phyloP scores from a whole-genome alignment of 2,113 vertebrate genomes.

The Oreochromis niloticus region DNA sequence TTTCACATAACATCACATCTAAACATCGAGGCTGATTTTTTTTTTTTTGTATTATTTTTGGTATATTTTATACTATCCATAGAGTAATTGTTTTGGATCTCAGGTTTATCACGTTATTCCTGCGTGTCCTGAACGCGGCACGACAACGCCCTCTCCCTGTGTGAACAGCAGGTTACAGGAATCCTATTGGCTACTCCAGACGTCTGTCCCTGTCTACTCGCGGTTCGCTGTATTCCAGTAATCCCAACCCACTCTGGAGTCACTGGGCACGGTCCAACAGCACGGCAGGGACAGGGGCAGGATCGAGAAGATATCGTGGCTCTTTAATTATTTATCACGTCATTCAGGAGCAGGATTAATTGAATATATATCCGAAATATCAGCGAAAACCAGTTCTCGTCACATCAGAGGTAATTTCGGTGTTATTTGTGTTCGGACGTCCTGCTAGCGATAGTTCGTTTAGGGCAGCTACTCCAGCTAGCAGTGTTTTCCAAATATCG shows the following conservation, averaged over 20 bases:
- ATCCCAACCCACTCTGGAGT: slow-evolving; percentile 15
- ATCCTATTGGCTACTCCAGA: slow-evolving; percentile 14
- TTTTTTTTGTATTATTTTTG: fast-evolving
- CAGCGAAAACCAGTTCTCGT: background rate
- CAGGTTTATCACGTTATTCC: background rate
- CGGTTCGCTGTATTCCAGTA: slow-evolving; percentile 35
- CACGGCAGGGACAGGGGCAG: background rate
- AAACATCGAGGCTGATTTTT: background rate
- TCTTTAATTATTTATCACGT: background rate
- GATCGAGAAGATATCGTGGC: too few relatives aligned
- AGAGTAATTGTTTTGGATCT: background rate
- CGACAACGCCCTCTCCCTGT: slow-evolving; percentile 3
- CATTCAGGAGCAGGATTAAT: background rate
- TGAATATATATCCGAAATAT: background rate
- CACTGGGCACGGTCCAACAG: background rate
- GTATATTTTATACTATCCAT: background rate
- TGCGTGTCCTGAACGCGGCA: background rate
- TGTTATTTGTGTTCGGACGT: background rate
- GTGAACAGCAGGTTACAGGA: background rate
- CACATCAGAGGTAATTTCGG: slow-evolving; percentile 28
- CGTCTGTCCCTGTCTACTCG: slow-evolving; percentile 26
- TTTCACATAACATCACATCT: background rate
- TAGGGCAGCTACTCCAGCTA: background rate
- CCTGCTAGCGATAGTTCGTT: background rate
- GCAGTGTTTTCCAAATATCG: slow-evolving; percentile 17